Evolutionary conservation across 2,888 invertebrate species (phyloP).

Genomic region (Himalopsyche tibetana): DNA sequence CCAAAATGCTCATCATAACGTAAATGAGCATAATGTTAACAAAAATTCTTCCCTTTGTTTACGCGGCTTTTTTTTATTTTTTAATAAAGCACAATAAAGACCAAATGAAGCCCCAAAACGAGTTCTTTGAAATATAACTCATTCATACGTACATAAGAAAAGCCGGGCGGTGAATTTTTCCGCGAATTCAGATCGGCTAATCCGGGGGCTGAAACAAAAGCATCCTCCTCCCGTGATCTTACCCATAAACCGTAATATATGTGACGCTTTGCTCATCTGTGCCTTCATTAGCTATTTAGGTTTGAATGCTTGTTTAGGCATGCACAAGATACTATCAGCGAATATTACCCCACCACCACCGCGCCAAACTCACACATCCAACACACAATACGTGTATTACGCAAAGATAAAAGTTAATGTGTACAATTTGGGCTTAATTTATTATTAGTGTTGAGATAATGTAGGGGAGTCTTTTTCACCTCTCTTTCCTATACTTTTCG

Average conservation of each 20-base stretch:
- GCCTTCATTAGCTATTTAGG: conserved; percentile 66
- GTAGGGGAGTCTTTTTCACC: conserved; percentile 53
- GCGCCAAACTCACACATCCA: conserved; percentile 52
- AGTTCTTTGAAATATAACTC: conserved; percentile 20
- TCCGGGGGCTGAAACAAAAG: conserved; percentile 13
- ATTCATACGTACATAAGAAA: conserved; percentile 29
- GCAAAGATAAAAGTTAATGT: conserved; percentile 66
- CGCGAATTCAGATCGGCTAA: conserved; percentile 20
- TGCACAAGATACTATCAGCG: conserved; percentile 64
- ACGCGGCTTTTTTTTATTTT: not conserved
- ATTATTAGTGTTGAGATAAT: conserved; percentile 66
- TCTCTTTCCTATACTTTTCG: conserved; percentile 30
- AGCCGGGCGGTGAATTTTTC: conserved; percentile 52
- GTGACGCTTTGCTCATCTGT: conserved; percentile 65
- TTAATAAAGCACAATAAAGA: conserved; percentile 2
- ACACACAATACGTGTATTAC: conserved; percentile 64
- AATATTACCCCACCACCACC: conserved; percentile 33
- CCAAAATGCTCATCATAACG: too few relatives aligned
- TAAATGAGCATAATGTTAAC: too few relatives aligned
- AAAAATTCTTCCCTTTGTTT: too few relatives aligned
- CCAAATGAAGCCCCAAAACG: conserved; percentile 8
- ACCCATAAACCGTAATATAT: conserved; percentile 63
- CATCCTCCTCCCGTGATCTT: conserved; percentile 40
- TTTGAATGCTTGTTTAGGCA: conserved; percentile 66
- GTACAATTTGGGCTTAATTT: conserved; percentile 66